Percentiles rank a stretch among this genome's conserved stretches.
These are phyloP conservation scores for Oxyscelio sp. DNA, from an alignment of 2,888 invertebrate species.

Conservation along the genomic window DNA sequence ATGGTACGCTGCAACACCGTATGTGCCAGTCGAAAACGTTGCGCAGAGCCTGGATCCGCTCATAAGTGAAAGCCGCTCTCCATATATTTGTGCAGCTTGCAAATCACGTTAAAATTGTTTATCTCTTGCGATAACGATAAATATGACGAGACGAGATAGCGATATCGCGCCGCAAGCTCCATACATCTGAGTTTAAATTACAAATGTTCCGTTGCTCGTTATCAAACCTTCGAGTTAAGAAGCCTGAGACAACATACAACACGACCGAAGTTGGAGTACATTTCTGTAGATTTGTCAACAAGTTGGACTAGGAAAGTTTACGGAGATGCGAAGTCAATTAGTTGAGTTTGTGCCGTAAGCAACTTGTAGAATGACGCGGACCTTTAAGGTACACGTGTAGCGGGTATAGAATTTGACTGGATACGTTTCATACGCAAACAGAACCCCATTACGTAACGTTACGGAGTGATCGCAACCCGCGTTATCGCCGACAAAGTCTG, in stretches of 20 bases:
- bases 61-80: no score
- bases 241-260: constrained; percentile 60
- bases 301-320: constrained; percentile 67
- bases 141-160: constrained; percentile 48
- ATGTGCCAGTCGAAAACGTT: no score
- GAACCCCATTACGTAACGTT: constrained; percentile 34
- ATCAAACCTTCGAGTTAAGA: constrained; percentile 60
- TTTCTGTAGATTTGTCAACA: constrained; percentile 72
- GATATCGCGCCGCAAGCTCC: constrained; percentile 36
- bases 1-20: no score
- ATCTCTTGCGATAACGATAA: constrained; percentile 40
- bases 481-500: constrained; percentile 22
- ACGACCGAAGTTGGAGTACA: constrained; percentile 55
- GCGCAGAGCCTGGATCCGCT: no score
- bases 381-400: constrained; percentile 36
- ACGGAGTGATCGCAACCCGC: constrained; percentile 21
- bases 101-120: constrained; percentile 45
- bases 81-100: no score
- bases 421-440: constrained; percentile 18
- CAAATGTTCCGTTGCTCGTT: constrained; percentile 63
- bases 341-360: constrained; percentile 56
- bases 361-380: constrained; percentile 22
- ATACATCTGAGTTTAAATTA: constrained; percentile 52
- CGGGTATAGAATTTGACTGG: constrained; percentile 32
- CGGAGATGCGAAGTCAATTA: constrained; percentile 69